phyloP scores from a whole-genome alignment of 2,888 invertebrate genomes.

The Seira sanloemensis region DNA sequence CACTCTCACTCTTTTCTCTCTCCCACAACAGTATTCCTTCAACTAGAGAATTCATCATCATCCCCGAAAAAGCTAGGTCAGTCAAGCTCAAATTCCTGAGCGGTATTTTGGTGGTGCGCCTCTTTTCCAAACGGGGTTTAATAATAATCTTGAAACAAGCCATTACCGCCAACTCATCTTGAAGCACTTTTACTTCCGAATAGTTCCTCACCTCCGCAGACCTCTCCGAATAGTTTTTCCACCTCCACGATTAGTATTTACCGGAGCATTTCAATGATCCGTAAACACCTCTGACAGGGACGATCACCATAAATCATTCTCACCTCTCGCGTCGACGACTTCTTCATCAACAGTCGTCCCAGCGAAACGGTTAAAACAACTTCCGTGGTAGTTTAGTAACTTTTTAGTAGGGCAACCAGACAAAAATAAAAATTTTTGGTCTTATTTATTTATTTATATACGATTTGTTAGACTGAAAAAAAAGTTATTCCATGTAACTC shows the following conservation, averaged over 20 bases:
- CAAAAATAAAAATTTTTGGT: background rate
- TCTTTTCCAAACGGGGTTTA: constrained; percentile 23
- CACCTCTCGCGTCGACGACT: background rate
- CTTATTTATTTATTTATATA: background rate
- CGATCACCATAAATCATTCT: constrained; percentile 39
- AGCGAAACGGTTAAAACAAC: background rate
- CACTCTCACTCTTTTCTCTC: constrained; percentile 38
- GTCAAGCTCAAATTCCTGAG: constrained; percentile 15
- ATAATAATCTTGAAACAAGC: constrained; percentile 9
- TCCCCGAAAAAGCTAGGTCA: background rate
- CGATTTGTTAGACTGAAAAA: background rate
- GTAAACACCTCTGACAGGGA: constrained; percentile 19
- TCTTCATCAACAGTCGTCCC: background rate
- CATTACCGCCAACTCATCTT: background rate
- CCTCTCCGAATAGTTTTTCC: background rate
- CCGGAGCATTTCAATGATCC: constrained; percentile 21
- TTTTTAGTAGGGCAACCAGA: background rate
- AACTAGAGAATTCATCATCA: constrained; percentile 8
- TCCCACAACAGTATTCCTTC: background rate
- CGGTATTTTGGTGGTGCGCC: constrained; percentile 13
- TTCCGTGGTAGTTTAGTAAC: background rate
- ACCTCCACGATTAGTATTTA: background rate
- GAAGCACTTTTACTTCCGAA: background rate
- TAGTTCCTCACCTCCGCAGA: background rate
- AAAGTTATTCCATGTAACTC: background rate